Evolutionary conservation across 2,888 invertebrate genomes (phyloP).

Genomic region (Drosophila incognita): DNA sequence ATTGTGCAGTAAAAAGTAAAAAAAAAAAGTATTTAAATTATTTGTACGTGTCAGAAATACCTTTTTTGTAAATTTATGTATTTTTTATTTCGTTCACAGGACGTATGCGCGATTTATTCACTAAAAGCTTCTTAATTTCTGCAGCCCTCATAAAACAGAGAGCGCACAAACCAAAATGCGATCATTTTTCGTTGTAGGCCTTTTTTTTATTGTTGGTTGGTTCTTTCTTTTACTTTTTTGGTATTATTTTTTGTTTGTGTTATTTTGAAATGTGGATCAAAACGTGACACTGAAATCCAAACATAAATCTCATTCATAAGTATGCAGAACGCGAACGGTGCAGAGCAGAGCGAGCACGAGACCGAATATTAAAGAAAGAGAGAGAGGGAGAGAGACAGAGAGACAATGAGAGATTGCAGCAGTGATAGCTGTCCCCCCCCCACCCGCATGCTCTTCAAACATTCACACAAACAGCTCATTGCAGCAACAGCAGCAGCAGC

Average conservation of each 20-base stretch:
- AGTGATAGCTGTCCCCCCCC: constrained; percentile 1
- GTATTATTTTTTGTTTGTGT: constrained; percentile 9
- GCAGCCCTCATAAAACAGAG: constrained; percentile 6
- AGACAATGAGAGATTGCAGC: constrained; percentile 41
- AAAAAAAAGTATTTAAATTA: neutral
- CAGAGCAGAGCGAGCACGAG: neutral
- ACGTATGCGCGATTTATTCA: constrained; percentile 42
- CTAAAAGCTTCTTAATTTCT: constrained; percentile 11
- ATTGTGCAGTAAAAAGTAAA: neutral
- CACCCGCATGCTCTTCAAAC: neutral
- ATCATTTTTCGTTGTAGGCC: constrained; percentile 4
- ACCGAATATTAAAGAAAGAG: neutral
- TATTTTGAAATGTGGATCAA: constrained; percentile 68
- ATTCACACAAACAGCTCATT: neutral
- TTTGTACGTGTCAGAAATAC: neutral
- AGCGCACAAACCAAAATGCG: constrained; percentile 1
- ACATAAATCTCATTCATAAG: constrained; percentile 76
- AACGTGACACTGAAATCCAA: constrained; percentile 77
- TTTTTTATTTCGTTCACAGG: constrained; percentile 1
- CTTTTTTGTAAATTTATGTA: constrained; percentile 14
- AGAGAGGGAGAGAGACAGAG: constrained; percentile 1
- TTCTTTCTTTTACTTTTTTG: constrained; percentile 7
- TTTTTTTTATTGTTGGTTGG: neutral
- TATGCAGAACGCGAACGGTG: constrained; percentile 50
- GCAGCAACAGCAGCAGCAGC: constrained; percentile 37